These are phyloP conservation scores for Carassius carassius DNA, from an alignment of 2,113 vertebrate species.

Conservation along the genomic window DNA sequence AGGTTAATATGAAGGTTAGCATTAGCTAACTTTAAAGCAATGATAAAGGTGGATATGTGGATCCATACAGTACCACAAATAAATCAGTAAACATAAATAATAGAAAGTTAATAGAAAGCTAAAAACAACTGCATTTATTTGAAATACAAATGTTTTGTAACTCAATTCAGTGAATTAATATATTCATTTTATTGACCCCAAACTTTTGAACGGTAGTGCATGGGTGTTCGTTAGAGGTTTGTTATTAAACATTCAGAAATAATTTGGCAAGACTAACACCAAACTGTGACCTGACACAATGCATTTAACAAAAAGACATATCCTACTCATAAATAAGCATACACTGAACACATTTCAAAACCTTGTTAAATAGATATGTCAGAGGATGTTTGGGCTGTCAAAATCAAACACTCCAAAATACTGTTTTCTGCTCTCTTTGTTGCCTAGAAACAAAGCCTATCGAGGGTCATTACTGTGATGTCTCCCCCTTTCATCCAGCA, in stretches of 20 bases:
- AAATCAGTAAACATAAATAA: too few species aligned
- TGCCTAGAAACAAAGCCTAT: slow-evolving; percentile 40
- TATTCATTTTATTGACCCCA: neutral
- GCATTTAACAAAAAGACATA: neutral
- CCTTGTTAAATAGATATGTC: neutral
- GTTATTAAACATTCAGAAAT: neutral
- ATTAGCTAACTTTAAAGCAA: neutral
- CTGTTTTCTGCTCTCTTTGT: neutral
- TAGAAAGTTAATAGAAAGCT: too few species aligned
- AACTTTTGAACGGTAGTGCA: neutral
- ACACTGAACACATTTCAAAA: neutral
- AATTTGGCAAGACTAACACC: neutral
- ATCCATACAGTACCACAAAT: neutral
- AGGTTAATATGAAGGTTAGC: neutral
- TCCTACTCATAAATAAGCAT: neutral
- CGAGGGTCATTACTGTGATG: slow-evolving; percentile 19
- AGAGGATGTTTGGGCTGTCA: neutral
- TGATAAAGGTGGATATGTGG: neutral
- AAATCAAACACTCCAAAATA: slow-evolving; percentile 21
- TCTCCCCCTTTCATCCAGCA: slow-evolving; percentile 51
- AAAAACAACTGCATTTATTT: neutral
- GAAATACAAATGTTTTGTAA: neutral
- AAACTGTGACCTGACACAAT: neutral
- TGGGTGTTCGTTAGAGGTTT: neutral
- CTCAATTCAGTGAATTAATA: neutral